Evolutionary conservation across 53 echinoderm and acorn worm species (phyloP), one percentile per base, ranked within the genome.

Genomic region (Mesocentrotus franciscanus): DNA sequence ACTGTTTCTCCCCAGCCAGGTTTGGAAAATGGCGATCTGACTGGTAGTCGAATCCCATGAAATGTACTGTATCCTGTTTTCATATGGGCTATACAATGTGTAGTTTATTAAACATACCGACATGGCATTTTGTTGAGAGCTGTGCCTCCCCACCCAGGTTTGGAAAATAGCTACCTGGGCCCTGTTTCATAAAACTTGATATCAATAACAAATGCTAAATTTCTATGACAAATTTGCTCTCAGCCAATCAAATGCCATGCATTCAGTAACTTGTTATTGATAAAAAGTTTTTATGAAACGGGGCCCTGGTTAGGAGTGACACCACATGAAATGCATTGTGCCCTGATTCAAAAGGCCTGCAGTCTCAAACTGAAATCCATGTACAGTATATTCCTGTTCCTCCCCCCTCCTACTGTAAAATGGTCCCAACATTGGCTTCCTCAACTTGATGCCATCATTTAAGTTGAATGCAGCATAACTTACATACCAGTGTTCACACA

Each of bases 401-500:
- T 29, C 1, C 62, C 14, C 17, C 62, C 72, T 72, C 8, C n/a
- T n/a, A 27, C n/a, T 29, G 71, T 71, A 32, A 75, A 33, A 76
- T 76, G 76, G 76, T 76, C 76, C 76, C 76, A 30, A 16, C 1
- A 36, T 42, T 39, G 20, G 18, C n/a, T 27, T 24, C 87, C 58
- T 27, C 87, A 66, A 91, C 90, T 13, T 26, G 16, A 58, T 26
- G 14, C 49, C 68, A 62, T 64, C 26, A 71, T 22, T 33, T 17
- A 70, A 35, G 18, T 34, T 42, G 42, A 70, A 74, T 92, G 74
- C 92, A 92, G 92, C 92, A 92, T 92, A 34, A 62, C 24, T 66
- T 64, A 36, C 71, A 62, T 92, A 66, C 92, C 20, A 34, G 71
- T 92, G 71, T 39, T 92, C 92, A 92, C 92, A 92, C 75, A 92